Conservation (phyloP, 2,113 vertebrate species). For the Leptosomus discolor region DNA sequence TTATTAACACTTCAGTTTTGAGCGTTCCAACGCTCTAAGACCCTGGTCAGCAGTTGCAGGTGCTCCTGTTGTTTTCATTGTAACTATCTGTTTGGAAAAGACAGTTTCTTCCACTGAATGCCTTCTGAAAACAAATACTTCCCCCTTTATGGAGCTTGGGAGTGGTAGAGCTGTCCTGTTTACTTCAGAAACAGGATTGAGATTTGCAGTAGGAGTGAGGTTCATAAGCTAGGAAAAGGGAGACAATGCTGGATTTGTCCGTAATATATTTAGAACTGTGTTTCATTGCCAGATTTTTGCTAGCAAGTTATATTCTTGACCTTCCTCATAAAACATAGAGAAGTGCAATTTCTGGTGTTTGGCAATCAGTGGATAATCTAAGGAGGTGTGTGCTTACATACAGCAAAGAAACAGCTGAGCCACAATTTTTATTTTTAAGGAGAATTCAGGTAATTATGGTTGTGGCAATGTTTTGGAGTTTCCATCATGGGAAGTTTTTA, state of each 20-base stretch:
- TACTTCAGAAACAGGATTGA: background rate
- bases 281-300: background rate
- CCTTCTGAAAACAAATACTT: background rate
- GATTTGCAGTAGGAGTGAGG: background rate
- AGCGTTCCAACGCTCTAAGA: background rate
- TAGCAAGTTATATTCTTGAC: background rate
- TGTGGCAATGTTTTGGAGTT: background rate
- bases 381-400: background rate
- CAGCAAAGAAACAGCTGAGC: background rate
- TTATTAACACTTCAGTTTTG: background rate
- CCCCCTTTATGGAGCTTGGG: background rate
- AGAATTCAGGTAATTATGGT: background rate
- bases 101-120: background rate
- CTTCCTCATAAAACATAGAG: background rate
- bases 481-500: background rate
- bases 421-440: background rate
- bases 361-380: background rate
- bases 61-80: background rate
- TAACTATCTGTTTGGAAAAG: background rate
- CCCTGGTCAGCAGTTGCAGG: background rate
- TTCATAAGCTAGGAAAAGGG: background rate
- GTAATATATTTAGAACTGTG: background rate
- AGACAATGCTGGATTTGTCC: background rate
- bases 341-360: background rate
- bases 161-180: background rate